phyloP scores from a whole-genome alignment of 1,140 invertebrate genomes.

The Vanessa tameamea region DNA sequence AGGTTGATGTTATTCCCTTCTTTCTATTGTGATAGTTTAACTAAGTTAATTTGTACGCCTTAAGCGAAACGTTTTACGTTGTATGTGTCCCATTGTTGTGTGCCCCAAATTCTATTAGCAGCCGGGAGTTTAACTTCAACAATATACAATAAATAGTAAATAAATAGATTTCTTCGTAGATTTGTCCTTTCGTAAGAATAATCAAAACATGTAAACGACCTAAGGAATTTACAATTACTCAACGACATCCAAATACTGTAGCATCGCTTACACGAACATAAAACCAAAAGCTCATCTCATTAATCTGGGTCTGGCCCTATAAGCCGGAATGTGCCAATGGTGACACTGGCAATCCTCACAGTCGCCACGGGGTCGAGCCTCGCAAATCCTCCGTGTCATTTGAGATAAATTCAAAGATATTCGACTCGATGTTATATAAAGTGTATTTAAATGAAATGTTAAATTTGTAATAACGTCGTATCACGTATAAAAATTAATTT shows the following conservation, averaged over 20 bases:
- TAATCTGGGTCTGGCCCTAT: constrained; percentile 71
- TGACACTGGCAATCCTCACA: constrained; percentile 69
- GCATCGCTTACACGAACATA: constrained; percentile 21
- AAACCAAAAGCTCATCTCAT: constrained; percentile 38
- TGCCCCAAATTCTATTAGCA: constrained; percentile 65
- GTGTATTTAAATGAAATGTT: no score
- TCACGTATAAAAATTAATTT: not conserved
- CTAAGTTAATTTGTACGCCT: constrained; percentile 40
- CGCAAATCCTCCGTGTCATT: constrained; percentile 63
- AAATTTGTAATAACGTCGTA: no score
- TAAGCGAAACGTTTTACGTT: constrained; percentile 66
- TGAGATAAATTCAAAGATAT: constrained; percentile 33
- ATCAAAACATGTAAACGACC: not conserved
- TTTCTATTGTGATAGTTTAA: constrained; percentile 28
- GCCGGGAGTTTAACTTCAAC: constrained; percentile 7
- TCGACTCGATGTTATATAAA: not conserved
- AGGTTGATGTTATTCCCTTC: constrained; percentile 17
- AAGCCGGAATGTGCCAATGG: constrained; percentile 73
- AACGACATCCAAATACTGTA: not conserved
- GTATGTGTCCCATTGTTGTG: constrained; percentile 64
- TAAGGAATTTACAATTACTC: not conserved
- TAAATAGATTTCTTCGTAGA: constrained; percentile 13
- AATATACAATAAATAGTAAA: constrained; percentile 12
- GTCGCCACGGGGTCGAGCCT: constrained; percentile 47
- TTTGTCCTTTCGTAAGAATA: not conserved